These are phyloP conservation scores for Sander lucioperca DNA, from an alignment of 2,113 vertebrate species.

Conservation along the genomic window DNA sequence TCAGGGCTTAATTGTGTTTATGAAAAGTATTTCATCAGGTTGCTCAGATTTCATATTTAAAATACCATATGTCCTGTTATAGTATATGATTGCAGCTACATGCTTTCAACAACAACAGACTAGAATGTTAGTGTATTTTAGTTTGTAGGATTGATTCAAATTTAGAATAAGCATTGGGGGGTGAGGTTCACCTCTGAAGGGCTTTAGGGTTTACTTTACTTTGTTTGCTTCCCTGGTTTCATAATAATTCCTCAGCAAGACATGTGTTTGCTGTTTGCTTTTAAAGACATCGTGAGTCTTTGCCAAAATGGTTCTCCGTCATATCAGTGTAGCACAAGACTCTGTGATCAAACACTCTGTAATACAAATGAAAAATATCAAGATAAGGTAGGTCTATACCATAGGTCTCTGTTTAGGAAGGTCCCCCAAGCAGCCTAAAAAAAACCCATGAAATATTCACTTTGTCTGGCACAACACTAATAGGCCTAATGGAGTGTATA, in stretches of 20 bases:
- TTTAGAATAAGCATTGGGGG: not conserved
- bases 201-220: conserved; percentile 19
- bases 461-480: not conserved
- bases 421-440: not conserved
- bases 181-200: not conserved
- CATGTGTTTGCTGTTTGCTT: conserved; percentile 24
- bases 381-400: not conserved
- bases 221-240: conserved; percentile 46
- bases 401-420: not conserved
- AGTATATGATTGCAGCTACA: not conserved
- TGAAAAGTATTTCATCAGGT: not conserved
- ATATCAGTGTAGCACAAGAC: not conserved
- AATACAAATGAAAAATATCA: not conserved
- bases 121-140: not conserved
- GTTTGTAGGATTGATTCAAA: not conserved
- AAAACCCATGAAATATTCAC: not conserved
- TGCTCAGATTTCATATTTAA: not conserved
- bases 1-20: not conserved
- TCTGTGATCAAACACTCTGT: not conserved
- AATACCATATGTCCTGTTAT: not conserved
- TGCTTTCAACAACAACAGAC: not conserved
- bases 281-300: not conserved
- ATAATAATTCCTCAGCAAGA: conserved; percentile 31
- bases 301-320: not conserved
- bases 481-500: not conserved